Evolutionary conservation across 2,888 invertebrate genomes (phyloP), one percentile per base, ranked within the genome.

Genomic region (Luffia ferchaultella): DNA sequence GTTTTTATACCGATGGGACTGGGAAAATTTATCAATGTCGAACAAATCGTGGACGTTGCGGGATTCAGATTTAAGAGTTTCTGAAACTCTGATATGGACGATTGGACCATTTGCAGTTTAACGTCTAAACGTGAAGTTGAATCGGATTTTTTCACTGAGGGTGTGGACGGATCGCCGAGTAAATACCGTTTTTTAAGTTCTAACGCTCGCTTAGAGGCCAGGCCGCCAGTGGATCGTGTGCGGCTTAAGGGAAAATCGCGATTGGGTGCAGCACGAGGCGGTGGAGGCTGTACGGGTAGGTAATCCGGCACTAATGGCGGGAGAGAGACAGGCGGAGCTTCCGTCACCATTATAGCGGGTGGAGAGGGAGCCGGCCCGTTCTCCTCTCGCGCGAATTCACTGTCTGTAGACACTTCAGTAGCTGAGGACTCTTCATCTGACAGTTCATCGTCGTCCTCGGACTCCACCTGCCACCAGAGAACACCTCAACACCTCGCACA

Each of bases 361-460:
- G 91, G 88, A 56, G 90, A 89, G 49, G 90, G 88, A 1, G 89
- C 89, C 18, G 91, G 91, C 0, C 87, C 88, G 43, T 82, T 73
- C 50, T 90, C 91, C 64, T 95, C 94, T 56, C 93, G 90, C 57
- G 93, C 95, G 66, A 96, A 95, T 77, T 96, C 95, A 19, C 95
- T 95, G 77, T 96, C 95, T 0, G 95, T 95, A 46, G 95, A 95
- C 60, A 95, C 95, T 84, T 95, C 95, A 1, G 95, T 95, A 1
- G 93, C 95, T 5, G 94, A 95, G 62, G 95, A 95, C 58, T 91
- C 90, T 58, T 90, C 89, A 60, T 90, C 90, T 54, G 91, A 87
- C 62, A 90, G 88, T 59, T 89, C 88, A 55, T 30, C 20, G 15
- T 78, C 78, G 50, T 78, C 78, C 52, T 80, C 79, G 19, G 80